Percentiles rank a stretch among this genome's conserved stretches.
Evolutionary conservation across 2,797 vertebrate genomes (phyloP).

Genomic region (Alectoris magna): DNA sequence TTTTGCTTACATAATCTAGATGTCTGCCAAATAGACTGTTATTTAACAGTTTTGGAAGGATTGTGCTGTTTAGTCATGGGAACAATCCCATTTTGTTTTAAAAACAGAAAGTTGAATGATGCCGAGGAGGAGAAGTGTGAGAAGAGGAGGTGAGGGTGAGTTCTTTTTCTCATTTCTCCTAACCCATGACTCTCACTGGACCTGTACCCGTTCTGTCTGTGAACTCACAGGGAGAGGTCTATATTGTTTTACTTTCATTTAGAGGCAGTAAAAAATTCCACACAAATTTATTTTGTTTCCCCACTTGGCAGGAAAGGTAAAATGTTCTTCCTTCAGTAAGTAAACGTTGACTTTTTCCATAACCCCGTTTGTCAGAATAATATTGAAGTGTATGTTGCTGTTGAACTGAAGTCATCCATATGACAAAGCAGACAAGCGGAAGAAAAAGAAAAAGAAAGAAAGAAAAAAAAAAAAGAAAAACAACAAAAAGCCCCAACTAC

Average conservation of each 20-base stretch:
- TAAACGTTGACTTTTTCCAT: slow-evolving; percentile 63
- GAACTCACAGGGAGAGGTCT: slow-evolving; percentile 25
- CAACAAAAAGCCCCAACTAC: not conserved
- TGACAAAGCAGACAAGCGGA: slow-evolving; percentile 35
- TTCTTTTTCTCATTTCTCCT: not conserved
- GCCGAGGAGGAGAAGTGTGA: slow-evolving; percentile 35
- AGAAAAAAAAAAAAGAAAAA: not conserved
- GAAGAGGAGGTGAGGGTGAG: not conserved
- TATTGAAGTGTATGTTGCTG: slow-evolving; percentile 27
- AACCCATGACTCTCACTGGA: not conserved
- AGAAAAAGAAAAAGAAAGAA: not conserved
- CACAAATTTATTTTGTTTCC: slow-evolving; percentile 58
- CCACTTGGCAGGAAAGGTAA: slow-evolving; percentile 56
- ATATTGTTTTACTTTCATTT: slow-evolving; percentile 52
- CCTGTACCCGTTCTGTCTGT: slow-evolving; percentile 1
- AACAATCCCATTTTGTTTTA: slow-evolving; percentile 12
- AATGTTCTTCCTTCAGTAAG: slow-evolving; percentile 47
- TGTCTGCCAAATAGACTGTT: not conserved
- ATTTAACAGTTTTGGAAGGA: not conserved
- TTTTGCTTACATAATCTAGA: slow-evolving; percentile 17
- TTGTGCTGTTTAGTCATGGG: not conserved
- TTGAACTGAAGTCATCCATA: slow-evolving; percentile 58
- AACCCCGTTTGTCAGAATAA: slow-evolving; percentile 44
- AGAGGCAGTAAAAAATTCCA: slow-evolving; percentile 48
- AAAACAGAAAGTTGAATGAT: not conserved